Conservation (phyloP, 2,888 invertebrate species). For the Myopa testacea region DNA sequence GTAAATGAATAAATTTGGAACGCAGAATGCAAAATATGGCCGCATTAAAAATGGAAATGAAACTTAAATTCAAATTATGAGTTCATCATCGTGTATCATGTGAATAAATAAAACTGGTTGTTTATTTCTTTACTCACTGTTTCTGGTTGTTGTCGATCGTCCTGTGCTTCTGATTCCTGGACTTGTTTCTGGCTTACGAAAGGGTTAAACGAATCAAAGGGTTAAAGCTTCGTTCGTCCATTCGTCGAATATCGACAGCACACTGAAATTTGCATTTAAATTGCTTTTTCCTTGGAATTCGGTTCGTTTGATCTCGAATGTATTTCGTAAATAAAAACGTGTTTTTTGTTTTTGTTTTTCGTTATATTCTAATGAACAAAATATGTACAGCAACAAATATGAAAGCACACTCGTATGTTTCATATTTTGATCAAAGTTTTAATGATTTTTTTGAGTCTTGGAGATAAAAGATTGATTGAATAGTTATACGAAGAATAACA, state of each 20-base stretch:
- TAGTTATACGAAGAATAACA: no score
- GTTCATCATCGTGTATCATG: no score
- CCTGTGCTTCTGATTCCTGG: neutral
- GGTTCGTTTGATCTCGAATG: slow-evolving; percentile 26
- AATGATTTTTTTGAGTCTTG: neutral
- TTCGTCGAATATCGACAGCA: neutral
- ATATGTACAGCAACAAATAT: neutral
- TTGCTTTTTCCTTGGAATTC: slow-evolving; percentile 21
- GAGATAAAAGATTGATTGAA: neutral
- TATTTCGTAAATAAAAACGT: neutral
- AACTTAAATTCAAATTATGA: no score
- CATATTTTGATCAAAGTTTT: neutral
- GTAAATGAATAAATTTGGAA: no score
- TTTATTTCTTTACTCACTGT: no score
- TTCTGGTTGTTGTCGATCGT: no score
- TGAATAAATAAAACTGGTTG: no score
- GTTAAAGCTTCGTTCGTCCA: neutral
- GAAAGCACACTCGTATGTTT: neutral
- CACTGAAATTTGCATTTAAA: slow-evolving; percentile 38
- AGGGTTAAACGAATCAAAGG: slow-evolving; percentile 16
- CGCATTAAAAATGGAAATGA: no score
- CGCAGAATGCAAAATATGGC: no score
- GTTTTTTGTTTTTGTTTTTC: neutral
- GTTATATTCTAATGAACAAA: neutral
- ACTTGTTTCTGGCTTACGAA: neutral